Evolutionary conservation across 2,888 invertebrate species (phyloP).

Genomic region (Drosophila fungiperda): DNA sequence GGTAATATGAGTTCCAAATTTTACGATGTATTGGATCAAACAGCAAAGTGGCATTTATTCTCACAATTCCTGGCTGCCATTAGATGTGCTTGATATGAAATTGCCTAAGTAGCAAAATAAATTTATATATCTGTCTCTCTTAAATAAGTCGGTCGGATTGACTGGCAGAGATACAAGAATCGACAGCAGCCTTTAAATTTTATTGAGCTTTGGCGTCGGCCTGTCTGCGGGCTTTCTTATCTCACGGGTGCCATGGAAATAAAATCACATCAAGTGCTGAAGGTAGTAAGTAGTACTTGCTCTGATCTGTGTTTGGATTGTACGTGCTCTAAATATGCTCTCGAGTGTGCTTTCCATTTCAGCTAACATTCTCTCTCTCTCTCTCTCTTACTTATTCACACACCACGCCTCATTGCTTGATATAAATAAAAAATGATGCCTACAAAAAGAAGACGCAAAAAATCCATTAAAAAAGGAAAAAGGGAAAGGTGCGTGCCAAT

Average conservation of each 20-base stretch:
- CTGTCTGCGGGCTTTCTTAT: constrained; percentile 46
- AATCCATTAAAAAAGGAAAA: constrained; percentile 14
- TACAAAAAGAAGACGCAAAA: constrained; percentile 18
- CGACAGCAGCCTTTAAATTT: constrained; percentile 64
- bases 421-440: constrained; percentile 76
- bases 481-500: constrained; percentile 67
- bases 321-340: constrained; percentile 76
- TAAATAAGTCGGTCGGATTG: constrained; percentile 53
- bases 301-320: constrained; percentile 23
- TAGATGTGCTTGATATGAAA: constrained; percentile 47
- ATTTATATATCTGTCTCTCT: constrained; percentile 24
- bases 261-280: constrained; percentile 72
- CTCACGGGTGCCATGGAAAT: constrained; percentile 58
- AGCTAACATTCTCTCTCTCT: constrained; percentile 49
- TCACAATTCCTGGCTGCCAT: constrained; percentile 39
- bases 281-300: constrained; percentile 40
- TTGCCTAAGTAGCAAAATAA: constrained; percentile 21
- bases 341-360: constrained; percentile 78
- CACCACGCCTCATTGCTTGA: constrained; percentile 39
- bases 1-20: constrained; percentile 48
- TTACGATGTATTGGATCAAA: constrained; percentile 30
- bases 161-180: constrained; percentile 10
- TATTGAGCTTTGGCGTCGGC: constrained; percentile 45
- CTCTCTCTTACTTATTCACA: constrained; percentile 7
- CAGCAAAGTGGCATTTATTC: not conserved